A percentile compares a stretch with the other conserved stretches of the same genome.
These are phyloP conservation scores for Prionailurus bengalensis DNA, from an alignment of 2,113 vertebrate genomes.

Conservation along the genomic window DNA sequence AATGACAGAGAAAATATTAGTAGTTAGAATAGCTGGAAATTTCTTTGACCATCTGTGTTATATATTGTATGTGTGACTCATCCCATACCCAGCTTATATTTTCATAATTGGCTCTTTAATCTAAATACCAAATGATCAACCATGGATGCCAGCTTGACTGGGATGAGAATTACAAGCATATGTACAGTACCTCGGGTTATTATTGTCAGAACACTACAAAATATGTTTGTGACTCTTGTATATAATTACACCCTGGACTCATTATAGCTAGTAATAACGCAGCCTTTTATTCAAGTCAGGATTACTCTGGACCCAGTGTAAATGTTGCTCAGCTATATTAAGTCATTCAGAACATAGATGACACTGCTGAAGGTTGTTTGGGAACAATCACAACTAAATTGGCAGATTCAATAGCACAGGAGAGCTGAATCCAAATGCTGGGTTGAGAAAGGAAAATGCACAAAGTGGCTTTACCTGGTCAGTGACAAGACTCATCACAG, in stretches of 20 bases:
- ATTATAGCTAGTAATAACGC: constrained; percentile 59
- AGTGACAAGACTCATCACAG: background rate
- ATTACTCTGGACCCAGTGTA: constrained; percentile 4
- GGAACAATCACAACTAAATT: background rate
- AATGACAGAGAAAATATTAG: constrained; percentile 19
- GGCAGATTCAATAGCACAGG: background rate
- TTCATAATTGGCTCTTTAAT: constrained; percentile 76
- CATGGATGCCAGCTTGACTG: constrained; percentile 72
- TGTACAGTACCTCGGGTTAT: constrained; percentile 72
- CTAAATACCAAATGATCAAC: constrained; percentile 78
- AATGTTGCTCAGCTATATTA: constrained; percentile 50
- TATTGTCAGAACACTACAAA: constrained; percentile 80
- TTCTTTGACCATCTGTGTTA: constrained; percentile 72
- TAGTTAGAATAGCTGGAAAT: constrained; percentile 38
- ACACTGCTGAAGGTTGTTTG: constrained; percentile 57
- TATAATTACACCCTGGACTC: constrained; percentile 72
- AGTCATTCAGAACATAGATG: constrained; percentile 60
- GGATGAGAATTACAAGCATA: constrained; percentile 77
- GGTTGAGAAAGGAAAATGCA: background rate
- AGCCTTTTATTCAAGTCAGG: constrained; percentile 71
- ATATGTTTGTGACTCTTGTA: constrained; percentile 72
- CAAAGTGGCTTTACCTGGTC: background rate
- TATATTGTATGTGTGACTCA: constrained; percentile 57
- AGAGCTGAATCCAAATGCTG: background rate
- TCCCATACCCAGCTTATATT: constrained; percentile 58